A percentile compares a stretch with the other conserved stretches of the same genome.
Evolutionary conservation across 2,888 invertebrate genomes (phyloP).

Genomic region (Drosophila subquinaria): DNA sequence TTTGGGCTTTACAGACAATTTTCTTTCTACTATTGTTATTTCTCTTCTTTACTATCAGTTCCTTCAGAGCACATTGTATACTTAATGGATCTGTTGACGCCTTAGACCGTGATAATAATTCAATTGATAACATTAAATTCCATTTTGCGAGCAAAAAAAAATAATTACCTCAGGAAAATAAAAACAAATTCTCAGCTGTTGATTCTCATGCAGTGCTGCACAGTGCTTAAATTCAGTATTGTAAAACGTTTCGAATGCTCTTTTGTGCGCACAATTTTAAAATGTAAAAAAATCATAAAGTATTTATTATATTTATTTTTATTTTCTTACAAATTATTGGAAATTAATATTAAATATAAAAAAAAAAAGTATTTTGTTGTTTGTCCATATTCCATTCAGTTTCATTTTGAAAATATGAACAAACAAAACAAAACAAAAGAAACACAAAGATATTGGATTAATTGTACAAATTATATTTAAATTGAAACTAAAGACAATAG

Average conservation of each 20-base stretch:
- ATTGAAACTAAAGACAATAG: slow-evolving; percentile 68
- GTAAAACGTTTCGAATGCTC: background rate
- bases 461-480: slow-evolving; percentile 68
- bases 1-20: no score
- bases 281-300: background rate
- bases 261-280: background rate
- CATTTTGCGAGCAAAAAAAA: no score
- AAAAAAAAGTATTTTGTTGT: background rate
- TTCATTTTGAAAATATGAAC: background rate
- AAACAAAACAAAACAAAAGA: slow-evolving; percentile 1
- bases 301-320: background rate
- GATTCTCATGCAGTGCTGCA: background rate
- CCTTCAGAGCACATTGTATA: no score
- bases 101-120: no score
- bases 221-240: background rate
- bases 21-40: no score
- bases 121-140: no score
- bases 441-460: slow-evolving; percentile 33
- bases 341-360: slow-evolving; percentile 8
- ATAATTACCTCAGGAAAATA: no score
- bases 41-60: no score
- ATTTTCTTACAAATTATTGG: slow-evolving; percentile 15
- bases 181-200: background rate
- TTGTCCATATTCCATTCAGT: slow-evolving; percentile 5
- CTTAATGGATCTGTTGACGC: no score